These are phyloP conservation scores for Hemaris fuciformis DNA, from an alignment of 2,888 invertebrate genomes.

Conservation along the genomic window DNA sequence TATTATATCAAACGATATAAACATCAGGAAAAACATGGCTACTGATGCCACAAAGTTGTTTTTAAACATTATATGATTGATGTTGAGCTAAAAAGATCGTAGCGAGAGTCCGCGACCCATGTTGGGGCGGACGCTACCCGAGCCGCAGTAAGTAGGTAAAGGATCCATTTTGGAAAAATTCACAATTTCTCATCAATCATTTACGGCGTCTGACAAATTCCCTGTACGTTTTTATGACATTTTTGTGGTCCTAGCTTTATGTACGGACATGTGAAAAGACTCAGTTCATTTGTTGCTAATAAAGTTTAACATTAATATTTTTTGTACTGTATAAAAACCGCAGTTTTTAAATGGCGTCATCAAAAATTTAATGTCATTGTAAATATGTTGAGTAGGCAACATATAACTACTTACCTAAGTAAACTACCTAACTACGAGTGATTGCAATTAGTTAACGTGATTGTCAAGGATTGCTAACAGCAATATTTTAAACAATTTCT, in stretches of 20 bases:
- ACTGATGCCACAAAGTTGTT: conserved; percentile 30
- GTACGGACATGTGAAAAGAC: neutral
- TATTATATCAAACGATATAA: conserved; percentile 32
- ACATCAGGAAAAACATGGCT: conserved; percentile 20
- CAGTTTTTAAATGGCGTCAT: too few relatives aligned
- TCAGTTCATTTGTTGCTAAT: neutral
- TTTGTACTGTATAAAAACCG: too few relatives aligned
- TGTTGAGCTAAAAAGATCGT: conserved; percentile 40
- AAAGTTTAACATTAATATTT: too few relatives aligned
- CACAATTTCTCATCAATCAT: conserved; percentile 44
- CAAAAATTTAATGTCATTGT: too few relatives aligned
- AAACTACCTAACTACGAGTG: too few relatives aligned
- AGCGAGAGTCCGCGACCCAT: neutral
- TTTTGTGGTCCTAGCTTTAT: conserved; percentile 23
- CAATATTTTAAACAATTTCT: too few relatives aligned
- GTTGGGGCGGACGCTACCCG: neutral
- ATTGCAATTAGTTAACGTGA: too few relatives aligned
- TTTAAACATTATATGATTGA: conserved; percentile 49
- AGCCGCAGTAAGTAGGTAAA: neutral
- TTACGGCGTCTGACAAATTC: conserved; percentile 39
- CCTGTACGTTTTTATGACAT: conserved; percentile 14
- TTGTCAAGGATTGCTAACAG: too few relatives aligned
- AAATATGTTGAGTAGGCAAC: too few relatives aligned
- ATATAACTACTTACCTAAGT: too few relatives aligned
- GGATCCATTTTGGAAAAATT: conserved; percentile 25